Conservation (phyloP, 2,797 vertebrate species). For the Rhynchonycteris naso region DNA sequence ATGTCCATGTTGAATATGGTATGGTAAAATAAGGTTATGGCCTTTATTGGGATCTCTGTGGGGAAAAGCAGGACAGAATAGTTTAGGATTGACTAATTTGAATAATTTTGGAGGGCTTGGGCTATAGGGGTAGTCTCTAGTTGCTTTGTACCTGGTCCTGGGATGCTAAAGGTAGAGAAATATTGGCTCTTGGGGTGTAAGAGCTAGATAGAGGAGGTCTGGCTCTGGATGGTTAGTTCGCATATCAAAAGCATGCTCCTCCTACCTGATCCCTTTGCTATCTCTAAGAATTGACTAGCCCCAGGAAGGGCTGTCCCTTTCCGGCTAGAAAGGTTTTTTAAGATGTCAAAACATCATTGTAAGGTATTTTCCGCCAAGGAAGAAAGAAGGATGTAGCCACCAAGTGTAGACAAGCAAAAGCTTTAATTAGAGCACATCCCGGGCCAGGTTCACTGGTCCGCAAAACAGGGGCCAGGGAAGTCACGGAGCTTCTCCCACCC, state of each 20-base stretch:
- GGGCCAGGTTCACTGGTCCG: no score
- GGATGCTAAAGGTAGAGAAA: neutral
- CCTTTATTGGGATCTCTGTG: neutral
- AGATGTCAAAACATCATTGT: neutral
- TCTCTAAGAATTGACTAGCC: conserved; percentile 28
- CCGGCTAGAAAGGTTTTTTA: neutral
- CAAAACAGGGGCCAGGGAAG: no score
- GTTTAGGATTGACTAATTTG: neutral
- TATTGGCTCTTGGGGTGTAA: neutral
- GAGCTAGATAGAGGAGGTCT: neutral
- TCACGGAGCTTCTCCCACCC: no score
- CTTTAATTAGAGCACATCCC: no score
- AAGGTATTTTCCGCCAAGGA: no score
- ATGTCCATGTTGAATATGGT: neutral
- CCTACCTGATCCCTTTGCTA: neutral
- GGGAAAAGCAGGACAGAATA: neutral
- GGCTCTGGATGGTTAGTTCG: neutral
- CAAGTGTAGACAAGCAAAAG: no score
- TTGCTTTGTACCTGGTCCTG: neutral
- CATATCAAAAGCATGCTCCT: neutral
- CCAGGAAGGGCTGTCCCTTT: neutral
- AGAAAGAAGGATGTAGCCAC: no score
- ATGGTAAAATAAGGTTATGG: neutral
- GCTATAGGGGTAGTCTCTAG: neutral
- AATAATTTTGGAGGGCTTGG: neutral